Conservation (phyloP, 2,888 invertebrate genomes). For the Polydesmus complanatus region DNA sequence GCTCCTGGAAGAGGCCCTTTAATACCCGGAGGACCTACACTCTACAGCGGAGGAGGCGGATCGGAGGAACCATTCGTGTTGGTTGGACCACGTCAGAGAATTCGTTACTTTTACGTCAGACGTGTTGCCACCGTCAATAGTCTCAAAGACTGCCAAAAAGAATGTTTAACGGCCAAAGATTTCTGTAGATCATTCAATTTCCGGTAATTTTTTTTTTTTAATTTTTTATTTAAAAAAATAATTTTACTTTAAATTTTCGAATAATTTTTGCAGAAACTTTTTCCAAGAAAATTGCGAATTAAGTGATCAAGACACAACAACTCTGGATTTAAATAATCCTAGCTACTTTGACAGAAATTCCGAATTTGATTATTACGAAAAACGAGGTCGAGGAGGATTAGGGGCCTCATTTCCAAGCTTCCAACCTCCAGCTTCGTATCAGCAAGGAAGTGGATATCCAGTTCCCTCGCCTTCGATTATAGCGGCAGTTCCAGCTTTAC, state of each 20-base stretch:
- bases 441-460: conserved; percentile 3
- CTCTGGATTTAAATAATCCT: conserved; percentile 70
- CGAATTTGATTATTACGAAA: conserved; percentile 52
- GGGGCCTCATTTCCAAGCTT: neutral
- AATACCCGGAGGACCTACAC: conserved; percentile 11
- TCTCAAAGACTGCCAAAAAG: conserved; percentile 65
- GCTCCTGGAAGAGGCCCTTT: conserved; percentile 12
- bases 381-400: conserved; percentile 44
- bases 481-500: neutral
- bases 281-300: conserved; percentile 67
- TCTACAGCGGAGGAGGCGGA: conserved; percentile 7
- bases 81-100: conserved; percentile 59
- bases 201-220: conserved; percentile 46
- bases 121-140: conserved; percentile 57
- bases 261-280: conserved; percentile 13
- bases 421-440: conserved; percentile 8
- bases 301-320: conserved; percentile 65
- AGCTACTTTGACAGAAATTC: conserved; percentile 68
- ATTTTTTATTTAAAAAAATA: neutral
- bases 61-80: conserved; percentile 21
- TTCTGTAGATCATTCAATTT: conserved; percentile 81
- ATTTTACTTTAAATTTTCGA: neutral
- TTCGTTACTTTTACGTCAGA: conserved; percentile 61
- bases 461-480: neutral
- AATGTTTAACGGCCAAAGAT: conserved; percentile 66